phyloP scores from a whole-genome alignment of 2,888 invertebrate genomes.

The Dynastes maya region DNA sequence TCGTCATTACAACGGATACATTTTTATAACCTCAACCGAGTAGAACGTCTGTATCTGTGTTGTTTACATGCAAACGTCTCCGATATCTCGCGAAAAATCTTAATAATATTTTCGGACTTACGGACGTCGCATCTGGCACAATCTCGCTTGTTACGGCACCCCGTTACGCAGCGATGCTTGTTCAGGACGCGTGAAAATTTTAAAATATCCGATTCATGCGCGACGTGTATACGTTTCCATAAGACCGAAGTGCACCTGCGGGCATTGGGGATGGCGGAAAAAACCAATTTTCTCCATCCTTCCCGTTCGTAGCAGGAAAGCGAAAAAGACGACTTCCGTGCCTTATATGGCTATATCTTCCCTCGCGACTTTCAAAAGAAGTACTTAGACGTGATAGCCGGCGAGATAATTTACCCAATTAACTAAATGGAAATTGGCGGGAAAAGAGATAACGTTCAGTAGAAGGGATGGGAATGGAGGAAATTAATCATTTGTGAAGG shows the following conservation, averaged over 20 bases:
- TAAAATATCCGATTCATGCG: slow-evolving; percentile 18
- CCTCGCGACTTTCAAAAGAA: slow-evolving; percentile 17
- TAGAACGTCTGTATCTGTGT: not conserved
- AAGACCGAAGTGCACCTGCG: slow-evolving; percentile 15
- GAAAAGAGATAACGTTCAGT: slow-evolving; percentile 29
- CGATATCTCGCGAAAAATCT: slow-evolving; percentile 6
- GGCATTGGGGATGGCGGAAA: slow-evolving; percentile 17
- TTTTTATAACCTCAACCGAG: not conserved
- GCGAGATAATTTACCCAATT: slow-evolving; percentile 36
- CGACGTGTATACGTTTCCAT: not conserved
- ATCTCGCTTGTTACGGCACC: not conserved
- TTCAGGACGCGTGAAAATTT: slow-evolving; percentile 20
- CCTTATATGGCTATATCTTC: not conserved
- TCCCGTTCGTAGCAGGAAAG: not conserved
- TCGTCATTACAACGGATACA: not conserved
- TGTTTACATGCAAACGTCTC: slow-evolving; percentile 17
- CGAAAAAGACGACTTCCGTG: not conserved
- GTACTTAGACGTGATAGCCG: slow-evolving; percentile 12
- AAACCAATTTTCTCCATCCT: slow-evolving; percentile 26
- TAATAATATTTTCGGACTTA: slow-evolving; percentile 26
- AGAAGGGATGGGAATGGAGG: not conserved
- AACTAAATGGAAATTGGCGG: slow-evolving; percentile 40
- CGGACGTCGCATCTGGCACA: slow-evolving; percentile 11
- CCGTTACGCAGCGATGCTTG: not conserved
- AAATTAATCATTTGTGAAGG: slow-evolving; percentile 21